phyloP scores from a whole-genome alignment of 23 tunicate species.

The Pegea sp. region DNA sequence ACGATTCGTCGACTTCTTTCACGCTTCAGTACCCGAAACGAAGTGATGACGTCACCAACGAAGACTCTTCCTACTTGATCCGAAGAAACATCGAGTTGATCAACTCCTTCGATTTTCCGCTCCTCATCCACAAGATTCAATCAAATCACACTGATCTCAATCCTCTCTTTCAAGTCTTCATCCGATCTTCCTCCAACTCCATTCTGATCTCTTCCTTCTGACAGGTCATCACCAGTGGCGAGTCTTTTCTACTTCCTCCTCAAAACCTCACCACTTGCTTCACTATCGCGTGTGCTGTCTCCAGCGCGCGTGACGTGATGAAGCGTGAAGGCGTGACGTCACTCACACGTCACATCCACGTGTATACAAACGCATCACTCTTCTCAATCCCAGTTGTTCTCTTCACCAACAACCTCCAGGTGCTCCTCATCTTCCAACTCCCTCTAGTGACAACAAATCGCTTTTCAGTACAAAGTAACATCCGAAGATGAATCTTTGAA shows the following conservation, averaged over 20 bases:
- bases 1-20: not conserved
- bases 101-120: constrained; percentile 48
- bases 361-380: constrained; percentile 67
- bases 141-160: no score
- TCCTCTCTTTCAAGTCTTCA: no score
- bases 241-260: constrained; percentile 20
- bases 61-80: not conserved
- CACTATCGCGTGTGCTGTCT: constrained; percentile 8
- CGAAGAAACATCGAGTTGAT: constrained; percentile 15
- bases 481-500: no score
- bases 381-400: constrained; percentile 33
- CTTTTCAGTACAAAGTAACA: no score
- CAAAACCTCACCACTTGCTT: constrained; percentile 11
- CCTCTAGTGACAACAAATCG: no score
- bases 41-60: not conserved
- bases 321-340: not conserved
- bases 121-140: constrained; percentile 50
- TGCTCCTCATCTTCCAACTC: not conserved
- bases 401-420: not conserved
- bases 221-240: no score
- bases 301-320: constrained; percentile 4
- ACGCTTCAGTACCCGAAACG: not conserved
- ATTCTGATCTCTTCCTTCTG: no score
- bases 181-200: no score
- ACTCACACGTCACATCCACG: constrained; percentile 16